Percentiles rank a stretch among this genome's conserved stretches.
phyloP scores from a whole-genome alignment of 2,888 invertebrate genomes.

The Apotomis betuletana region DNA sequence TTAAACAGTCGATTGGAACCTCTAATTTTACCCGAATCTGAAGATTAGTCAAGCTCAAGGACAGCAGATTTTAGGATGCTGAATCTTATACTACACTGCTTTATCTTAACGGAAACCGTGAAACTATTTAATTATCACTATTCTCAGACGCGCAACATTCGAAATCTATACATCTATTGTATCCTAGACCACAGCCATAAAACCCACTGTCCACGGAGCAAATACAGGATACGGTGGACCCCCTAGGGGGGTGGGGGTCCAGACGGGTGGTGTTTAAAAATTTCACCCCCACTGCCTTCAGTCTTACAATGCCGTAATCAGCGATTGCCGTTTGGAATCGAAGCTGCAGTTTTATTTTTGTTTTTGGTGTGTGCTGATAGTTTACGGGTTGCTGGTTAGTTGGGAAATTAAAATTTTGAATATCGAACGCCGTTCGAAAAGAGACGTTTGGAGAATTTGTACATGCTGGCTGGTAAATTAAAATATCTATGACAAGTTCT shows the following conservation, averaged over 20 bases:
- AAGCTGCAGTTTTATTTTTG: constrained; percentile 76
- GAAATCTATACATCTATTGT: neutral
- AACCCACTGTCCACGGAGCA: constrained; percentile 48
- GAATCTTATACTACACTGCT: no score
- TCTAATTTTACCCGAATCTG: no score
- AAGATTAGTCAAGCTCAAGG: no score
- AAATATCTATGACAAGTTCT: no score
- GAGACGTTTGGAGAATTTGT: no score
- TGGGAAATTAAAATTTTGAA: no score
- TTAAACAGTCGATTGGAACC: no score
- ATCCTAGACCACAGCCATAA: constrained; percentile 19
- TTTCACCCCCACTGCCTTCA: constrained; percentile 74
- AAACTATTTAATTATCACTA: no score
- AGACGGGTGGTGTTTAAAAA: constrained; percentile 78
- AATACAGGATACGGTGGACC: constrained; percentile 55
- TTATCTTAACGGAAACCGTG: no score
- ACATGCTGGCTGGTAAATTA: no score
- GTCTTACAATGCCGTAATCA: constrained; percentile 77
- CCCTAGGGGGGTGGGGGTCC: constrained; percentile 48
- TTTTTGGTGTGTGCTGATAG: constrained; percentile 32
- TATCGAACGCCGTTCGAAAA: no score
- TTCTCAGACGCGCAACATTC: neutral
- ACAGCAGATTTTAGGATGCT: no score
- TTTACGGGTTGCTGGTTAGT: neutral
- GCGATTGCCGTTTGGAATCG: constrained; percentile 82